Evolutionary conservation across 2,113 vertebrate genomes (phyloP).

Genomic region (Cynopterus brachyotis): DNA sequence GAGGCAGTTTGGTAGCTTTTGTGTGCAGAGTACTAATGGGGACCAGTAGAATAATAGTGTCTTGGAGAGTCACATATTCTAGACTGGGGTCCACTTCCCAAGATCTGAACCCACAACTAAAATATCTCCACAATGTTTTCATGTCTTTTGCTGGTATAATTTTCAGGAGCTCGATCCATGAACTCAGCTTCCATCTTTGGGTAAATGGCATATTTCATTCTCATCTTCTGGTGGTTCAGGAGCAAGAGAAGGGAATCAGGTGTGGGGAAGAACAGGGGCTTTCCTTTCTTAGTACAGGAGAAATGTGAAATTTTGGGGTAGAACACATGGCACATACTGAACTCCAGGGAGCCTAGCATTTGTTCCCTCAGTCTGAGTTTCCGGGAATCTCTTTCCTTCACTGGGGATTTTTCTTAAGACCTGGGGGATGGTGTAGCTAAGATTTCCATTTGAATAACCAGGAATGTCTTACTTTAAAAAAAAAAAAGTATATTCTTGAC

Average conservation of each 20-base stretch:
- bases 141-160: background rate
- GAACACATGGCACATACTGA: background rate
- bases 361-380: background rate
- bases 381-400: background rate
- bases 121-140: background rate
- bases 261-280: background rate
- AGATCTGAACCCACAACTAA: background rate
- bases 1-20: background rate
- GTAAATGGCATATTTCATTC: conserved; percentile 31
- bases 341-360: background rate
- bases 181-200: background rate
- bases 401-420: background rate
- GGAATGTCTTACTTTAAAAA: background rate
- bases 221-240: background rate
- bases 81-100: background rate
- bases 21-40: background rate
- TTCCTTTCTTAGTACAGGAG: background rate
- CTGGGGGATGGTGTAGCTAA: background rate
- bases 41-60: conserved; percentile 66
- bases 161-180: background rate
- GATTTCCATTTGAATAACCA: conserved; percentile 7
- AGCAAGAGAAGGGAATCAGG: background rate
- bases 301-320: background rate
- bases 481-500: background rate
- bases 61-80: background rate